A percentile compares a stretch with the other conserved stretches of the same genome.
Evolutionary conservation across 1,140 invertebrate species (phyloP).

Genomic region (Drosophila pallidifrons): DNA sequence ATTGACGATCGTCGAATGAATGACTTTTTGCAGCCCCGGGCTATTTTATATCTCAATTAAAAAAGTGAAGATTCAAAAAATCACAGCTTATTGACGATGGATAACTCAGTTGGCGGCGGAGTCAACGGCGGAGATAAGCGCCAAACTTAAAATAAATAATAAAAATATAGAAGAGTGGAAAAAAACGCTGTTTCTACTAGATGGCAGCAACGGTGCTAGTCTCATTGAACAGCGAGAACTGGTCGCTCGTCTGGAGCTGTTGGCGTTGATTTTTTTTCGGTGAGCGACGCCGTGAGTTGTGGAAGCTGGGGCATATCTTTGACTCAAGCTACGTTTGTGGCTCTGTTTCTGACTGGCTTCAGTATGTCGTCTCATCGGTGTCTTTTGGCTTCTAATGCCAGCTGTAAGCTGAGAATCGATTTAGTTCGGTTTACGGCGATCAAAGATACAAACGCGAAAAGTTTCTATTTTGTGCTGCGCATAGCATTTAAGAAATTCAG

Average conservation of each 20-base stretch:
- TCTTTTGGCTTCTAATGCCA: conserved; percentile 84
- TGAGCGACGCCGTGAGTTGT: conserved; percentile 51
- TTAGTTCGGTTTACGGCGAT: conserved; percentile 84
- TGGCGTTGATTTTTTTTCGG: conserved; percentile 51
- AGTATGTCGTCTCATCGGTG: conserved; percentile 23
- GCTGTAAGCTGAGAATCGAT: conserved; percentile 84
- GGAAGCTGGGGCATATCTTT: conserved; percentile 66
- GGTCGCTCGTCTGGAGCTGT: conserved; percentile 72
- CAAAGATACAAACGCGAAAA: conserved; percentile 84
- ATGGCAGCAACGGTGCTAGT: conserved; percentile 36
- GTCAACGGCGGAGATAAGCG: conserved; percentile 47
- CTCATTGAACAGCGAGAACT: conserved; percentile 57
- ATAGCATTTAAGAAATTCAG: conserved; percentile 31
- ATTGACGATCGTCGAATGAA: conserved; percentile 42
- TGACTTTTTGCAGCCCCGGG: conserved; percentile 66
- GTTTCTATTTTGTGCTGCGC: conserved; percentile 72
- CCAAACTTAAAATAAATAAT: conserved; percentile 74
- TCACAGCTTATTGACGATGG: conserved; percentile 19
- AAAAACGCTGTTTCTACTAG: conserved; percentile 55
- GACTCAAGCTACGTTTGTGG: conserved; percentile 31
- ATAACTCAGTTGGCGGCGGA: neutral
- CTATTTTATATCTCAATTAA: conserved; percentile 72
- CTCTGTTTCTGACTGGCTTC: conserved; percentile 24
- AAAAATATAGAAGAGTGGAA: conserved; percentile 62
- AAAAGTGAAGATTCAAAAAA: conserved; percentile 60